These are phyloP conservation scores for Drusus annulatus DNA, from an alignment of 1,140 invertebrate genomes.

Conservation along the genomic window DNA sequence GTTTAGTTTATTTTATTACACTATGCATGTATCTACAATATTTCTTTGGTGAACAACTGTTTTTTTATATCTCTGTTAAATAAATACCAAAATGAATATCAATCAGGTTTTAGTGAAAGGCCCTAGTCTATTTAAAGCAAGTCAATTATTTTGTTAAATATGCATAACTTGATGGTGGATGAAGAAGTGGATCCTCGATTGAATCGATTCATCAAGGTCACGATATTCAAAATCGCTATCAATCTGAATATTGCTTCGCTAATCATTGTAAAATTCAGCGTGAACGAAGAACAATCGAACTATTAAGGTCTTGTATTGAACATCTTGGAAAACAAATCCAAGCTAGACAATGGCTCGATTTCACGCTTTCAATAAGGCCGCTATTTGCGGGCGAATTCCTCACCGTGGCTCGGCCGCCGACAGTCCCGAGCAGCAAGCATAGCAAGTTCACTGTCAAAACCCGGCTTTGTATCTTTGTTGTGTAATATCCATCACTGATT, in stretches of 20 bases:
- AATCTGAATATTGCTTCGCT: background rate
- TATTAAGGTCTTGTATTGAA: constrained; percentile 7
- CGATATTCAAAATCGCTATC: background rate
- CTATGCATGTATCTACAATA: too few relatives aligned
- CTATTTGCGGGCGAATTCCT: constrained; percentile 19
- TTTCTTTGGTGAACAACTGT: too few relatives aligned
- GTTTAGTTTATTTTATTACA: too few relatives aligned
- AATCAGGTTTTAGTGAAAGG: background rate
- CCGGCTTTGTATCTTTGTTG: constrained; percentile 49
- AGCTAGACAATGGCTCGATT: background rate
- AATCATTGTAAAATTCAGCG: constrained; percentile 15
- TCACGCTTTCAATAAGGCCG: constrained; percentile 20
- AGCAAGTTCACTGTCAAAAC: constrained; percentile 49
- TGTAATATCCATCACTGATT: constrained; percentile 50
- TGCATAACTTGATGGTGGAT: background rate
- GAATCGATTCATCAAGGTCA: background rate
- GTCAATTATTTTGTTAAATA: background rate
- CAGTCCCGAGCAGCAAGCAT: background rate
- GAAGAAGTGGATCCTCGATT: background rate
- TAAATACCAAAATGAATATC: background rate
- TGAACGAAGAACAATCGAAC: background rate
- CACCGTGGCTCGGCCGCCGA: background rate
- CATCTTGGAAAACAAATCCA: constrained; percentile 16
- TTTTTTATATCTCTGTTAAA: too few relatives aligned
- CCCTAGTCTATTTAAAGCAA: too few relatives aligned